Conservation (phyloP, 2,888 invertebrate species). For the Hirudinaria manillensis region DNA sequence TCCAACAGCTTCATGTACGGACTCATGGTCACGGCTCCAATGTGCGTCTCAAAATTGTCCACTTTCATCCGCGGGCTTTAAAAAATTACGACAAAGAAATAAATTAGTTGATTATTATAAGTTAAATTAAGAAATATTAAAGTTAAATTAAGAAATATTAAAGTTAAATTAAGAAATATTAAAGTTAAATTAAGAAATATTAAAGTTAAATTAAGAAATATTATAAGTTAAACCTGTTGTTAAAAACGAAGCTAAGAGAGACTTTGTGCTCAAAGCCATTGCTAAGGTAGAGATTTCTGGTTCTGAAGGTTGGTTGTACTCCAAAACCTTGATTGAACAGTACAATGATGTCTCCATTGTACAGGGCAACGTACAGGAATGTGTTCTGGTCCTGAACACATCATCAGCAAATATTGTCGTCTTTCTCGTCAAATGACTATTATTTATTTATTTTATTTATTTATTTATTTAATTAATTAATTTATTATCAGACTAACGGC, state of each 20-base stretch:
- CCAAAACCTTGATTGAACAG: slow-evolving; percentile 40
- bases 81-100: slow-evolving; percentile 3
- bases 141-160: not conserved
- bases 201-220: not conserved
- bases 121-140: not conserved
- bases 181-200: not conserved
- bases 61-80: slow-evolving; percentile 39
- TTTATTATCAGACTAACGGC: slow-evolving; percentile 22
- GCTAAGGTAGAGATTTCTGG: slow-evolving; percentile 37
- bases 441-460: no score
- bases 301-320: slow-evolving; percentile 36
- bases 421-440: not conserved
- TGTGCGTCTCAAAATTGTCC: slow-evolving; percentile 36
- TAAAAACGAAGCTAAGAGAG: slow-evolving; percentile 37
- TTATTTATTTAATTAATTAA: no score
- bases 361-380: slow-evolving; percentile 40
- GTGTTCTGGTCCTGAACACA: slow-evolving; percentile 26
- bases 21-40: slow-evolving; percentile 38
- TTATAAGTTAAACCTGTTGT: slow-evolving; percentile 38
- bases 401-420: not conserved
- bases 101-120: slow-evolving; percentile 15
- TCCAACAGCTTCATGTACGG: slow-evolving; percentile 36
- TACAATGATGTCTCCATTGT: slow-evolving; percentile 41
- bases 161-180: no score
- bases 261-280: slow-evolving; percentile 40